Evolutionary conservation across 2,113 vertebrate species (phyloP).

Genomic region (Chaetura pelagica): DNA sequence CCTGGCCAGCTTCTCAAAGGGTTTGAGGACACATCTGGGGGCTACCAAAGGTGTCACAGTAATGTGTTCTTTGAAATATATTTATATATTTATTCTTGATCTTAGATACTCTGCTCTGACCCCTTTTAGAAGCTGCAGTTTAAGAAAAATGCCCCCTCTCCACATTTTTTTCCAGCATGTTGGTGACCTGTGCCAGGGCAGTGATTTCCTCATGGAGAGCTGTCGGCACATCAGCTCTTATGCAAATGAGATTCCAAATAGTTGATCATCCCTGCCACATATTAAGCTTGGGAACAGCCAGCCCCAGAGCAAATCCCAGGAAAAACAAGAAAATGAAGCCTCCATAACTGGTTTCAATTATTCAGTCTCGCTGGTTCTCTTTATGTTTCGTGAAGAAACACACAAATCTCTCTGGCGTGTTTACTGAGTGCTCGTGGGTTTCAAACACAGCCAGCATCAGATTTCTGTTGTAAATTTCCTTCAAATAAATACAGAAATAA

Average conservation of each 20-base stretch:
- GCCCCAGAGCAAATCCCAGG: conserved; percentile 4
- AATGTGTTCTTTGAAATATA: neutral
- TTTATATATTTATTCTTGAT: neutral
- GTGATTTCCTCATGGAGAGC: neutral
- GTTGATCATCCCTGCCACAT: conserved; percentile 19
- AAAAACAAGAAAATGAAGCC: conserved; percentile 33
- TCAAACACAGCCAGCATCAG: neutral
- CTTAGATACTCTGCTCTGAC: neutral
- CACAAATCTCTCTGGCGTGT: neutral
- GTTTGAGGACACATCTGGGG: neutral
- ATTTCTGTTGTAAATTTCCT: conserved; percentile 28
- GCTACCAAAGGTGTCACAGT: neutral
- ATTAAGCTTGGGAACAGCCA: conserved; percentile 9
- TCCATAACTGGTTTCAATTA: conserved; percentile 21
- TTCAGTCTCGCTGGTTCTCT: neutral
- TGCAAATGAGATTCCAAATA: conserved; percentile 19
- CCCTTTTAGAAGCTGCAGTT: conserved; percentile 6
- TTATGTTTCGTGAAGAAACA: conserved; percentile 17
- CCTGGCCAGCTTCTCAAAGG: neutral
- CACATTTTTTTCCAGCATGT: neutral
- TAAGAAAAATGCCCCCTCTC: neutral
- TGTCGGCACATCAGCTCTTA: neutral
- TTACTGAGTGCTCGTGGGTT: conserved; percentile 35
- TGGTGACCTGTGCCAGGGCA: neutral
- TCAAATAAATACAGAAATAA: conserved; percentile 39